Evolutionary conservation across 2,888 invertebrate genomes (phyloP), one percentile per base, ranked within the genome.

Genomic region (Pemphredon lugubris): DNA sequence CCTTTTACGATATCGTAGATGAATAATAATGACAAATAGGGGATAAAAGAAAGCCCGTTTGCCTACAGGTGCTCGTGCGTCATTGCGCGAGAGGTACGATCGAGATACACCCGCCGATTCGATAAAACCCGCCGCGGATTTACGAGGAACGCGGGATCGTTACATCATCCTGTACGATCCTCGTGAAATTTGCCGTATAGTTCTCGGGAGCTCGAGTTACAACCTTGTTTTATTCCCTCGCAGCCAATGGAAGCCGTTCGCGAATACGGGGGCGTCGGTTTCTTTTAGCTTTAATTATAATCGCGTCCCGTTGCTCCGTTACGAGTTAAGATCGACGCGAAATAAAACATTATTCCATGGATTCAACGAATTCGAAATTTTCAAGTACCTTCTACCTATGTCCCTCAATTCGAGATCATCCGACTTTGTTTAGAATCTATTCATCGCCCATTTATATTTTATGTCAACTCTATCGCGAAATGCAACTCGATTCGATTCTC

Each of bases 1-100:
- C 20, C 53, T 44, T 65, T 72, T 54, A 55, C 48, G 63, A 26
- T 26, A 55, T 34, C 53, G 59, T 45, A 51, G 72, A 75, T 72
- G 75, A 75, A 75, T 76, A 72, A 76, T 72, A 65, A 65, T 59
- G 68, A 75, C 68, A 72, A 68, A 76, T 59, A 51, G 61, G 75
- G 57, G 48, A 65, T 55, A 20, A 37, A 59, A 65, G 50, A 40
- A 53, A 61, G 39, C 16, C 48, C 39, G 18, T 20, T 16, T 16
- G 37, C 23, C 16, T 40, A 71, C 73, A 63, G 55, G 66, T 69
- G 69, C 48, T 40, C 53, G 42, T 3, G 53, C 30, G 34, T 55
- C 54, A 34, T 30, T 47, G 45, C 42, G 44, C 26, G 30, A n/a
- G 18, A 60, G 44, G 42, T 26, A 48, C 67, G 70, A 64, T 70